Evolutionary conservation across 2,113 vertebrate species (phyloP).

Genomic region (human (Homo sapiens)): DNA sequence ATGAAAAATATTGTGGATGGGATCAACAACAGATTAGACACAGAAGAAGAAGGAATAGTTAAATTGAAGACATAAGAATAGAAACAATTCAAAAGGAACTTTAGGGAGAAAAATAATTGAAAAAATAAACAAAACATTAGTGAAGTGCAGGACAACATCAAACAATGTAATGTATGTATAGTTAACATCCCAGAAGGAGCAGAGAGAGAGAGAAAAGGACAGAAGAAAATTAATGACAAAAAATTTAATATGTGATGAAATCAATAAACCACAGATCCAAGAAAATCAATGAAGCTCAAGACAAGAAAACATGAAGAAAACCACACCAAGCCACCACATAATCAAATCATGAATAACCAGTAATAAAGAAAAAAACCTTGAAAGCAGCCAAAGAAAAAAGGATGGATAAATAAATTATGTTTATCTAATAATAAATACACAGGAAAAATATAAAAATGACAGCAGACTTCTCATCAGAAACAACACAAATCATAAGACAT

Average conservation of each 20-base stretch:
- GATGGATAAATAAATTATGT: too few species aligned
- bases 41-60: neutral
- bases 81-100: neutral
- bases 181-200: neutral
- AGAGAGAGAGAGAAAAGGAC: neutral
- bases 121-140: neutral
- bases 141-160: neutral
- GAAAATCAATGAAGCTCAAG: neutral
- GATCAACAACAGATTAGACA: neutral
- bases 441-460: neutral
- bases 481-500: neutral
- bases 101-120: neutral
- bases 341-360: neutral
- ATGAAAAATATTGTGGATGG: neutral
- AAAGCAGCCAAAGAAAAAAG: neutral
- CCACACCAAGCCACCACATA: neutral
- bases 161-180: neutral
- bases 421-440: neutral
- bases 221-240: neutral
- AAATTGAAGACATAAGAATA: neutral
- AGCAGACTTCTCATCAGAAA: neutral
- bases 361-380: neutral
- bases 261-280: neutral
- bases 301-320: neutral
- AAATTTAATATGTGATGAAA: neutral